Evolutionary conservation across 2,797 vertebrate genomes (phyloP), one percentile per base, ranked within the genome.

Genomic region (Artibeus lituratus): DNA sequence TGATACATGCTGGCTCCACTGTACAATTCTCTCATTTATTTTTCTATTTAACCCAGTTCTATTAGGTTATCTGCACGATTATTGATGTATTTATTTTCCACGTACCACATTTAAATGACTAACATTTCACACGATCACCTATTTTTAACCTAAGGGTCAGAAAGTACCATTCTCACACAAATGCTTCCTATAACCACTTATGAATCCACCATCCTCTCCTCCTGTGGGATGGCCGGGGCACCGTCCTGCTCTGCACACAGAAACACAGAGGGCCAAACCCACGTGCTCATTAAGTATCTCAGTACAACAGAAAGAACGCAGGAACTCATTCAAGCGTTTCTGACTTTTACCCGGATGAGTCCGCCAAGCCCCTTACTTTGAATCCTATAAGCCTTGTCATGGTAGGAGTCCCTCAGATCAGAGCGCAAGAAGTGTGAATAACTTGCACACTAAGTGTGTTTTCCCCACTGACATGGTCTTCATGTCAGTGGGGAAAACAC

Each of bases 101-200:
- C 3, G 1, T 70, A 62, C 59, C 12, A 37, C 21, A 69, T 15
- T 93, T 91, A 93, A 90, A 90, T 67, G 80, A 85, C 37, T 80
- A 72, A 62, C 8, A 47, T 49, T 92, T 83, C 76, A 89, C 2
- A 11, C 67, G 39, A 80, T n/a, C 37, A 70, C 47, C 42, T 80
- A 90, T 84, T 96, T 94, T 84, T 84, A 92, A 92, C 32, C n/a
- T 15, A 88, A 51, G 37, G 57, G 7, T 77, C 57, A 47, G 62
- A 86, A 83, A 92, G 82, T 18, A 59, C 70, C 21, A 22, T 69
- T 83, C 19, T n/a, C n/a, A 42, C 53, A 90, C 7, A 65, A 15
- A 51, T 26, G 53, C 47, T 51, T 85, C 81, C 70, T 73, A 21
- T 8, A 77, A 76, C 42, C 12, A 70, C 37, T 81, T 32, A 37